Conservation (phyloP, 2,888 invertebrate genomes). For the Sialis lutaria region DNA sequence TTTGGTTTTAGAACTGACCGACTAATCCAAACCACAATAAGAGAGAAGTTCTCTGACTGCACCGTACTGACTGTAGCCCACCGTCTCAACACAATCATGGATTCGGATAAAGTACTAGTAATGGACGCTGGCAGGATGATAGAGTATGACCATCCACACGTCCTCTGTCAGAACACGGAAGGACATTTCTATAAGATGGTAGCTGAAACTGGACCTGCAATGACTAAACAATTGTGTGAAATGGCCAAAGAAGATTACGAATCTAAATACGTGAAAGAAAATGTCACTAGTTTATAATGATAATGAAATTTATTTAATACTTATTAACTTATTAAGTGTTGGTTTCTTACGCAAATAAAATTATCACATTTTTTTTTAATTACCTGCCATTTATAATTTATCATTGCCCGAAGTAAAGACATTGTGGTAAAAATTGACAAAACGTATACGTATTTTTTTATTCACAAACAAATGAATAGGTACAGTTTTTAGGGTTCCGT, state of each 20-base stretch:
- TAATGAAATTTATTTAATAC: too few species aligned
- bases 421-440: too few species aligned
- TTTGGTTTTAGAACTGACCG: constrained; percentile 44
- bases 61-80: constrained; percentile 74
- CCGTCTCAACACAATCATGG: constrained; percentile 70
- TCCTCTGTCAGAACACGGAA: constrained; percentile 18
- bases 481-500: too few species aligned
- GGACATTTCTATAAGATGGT: constrained; percentile 22
- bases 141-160: constrained; percentile 34
- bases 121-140: constrained; percentile 33
- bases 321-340: too few species aligned
- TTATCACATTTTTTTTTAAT: too few species aligned
- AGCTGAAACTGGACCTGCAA: constrained; percentile 19
- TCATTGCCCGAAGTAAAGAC: too few species aligned
- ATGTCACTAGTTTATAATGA: too few species aligned
- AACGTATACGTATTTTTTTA: too few species aligned
- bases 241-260: constrained; percentile 14
- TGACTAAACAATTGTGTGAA: constrained; percentile 16
- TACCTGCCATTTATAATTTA: too few species aligned
- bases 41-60: constrained; percentile 53
- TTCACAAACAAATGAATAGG: too few species aligned
- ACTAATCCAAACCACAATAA: constrained; percentile 59
- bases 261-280: too few species aligned
- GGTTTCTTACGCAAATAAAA: too few species aligned
- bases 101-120: constrained; percentile 54